Evolutionary conservation across 2,888 invertebrate species (phyloP).

Genomic region (Leucophenga maculata): DNA sequence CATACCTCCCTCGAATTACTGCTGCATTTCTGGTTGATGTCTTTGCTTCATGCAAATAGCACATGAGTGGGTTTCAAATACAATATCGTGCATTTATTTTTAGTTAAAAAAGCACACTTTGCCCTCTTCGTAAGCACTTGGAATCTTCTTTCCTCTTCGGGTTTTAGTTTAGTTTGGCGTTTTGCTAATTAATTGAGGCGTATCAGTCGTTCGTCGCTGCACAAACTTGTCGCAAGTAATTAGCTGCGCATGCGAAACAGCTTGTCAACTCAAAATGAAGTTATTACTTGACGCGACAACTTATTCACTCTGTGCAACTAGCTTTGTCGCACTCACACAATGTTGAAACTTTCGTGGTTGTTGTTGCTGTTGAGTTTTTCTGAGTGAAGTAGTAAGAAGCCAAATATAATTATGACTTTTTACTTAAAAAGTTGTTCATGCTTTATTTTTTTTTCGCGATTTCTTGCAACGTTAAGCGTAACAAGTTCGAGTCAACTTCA

Average conservation of each 20-base stretch:
- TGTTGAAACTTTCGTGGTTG: conserved; percentile 47
- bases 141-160: conserved; percentile 8
- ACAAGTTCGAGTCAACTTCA: no score
- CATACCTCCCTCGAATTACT: background rate
- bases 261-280: conserved; percentile 47
- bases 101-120: background rate
- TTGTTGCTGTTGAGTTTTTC: background rate
- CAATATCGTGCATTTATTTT: conserved; percentile 19
- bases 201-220: conserved; percentile 22
- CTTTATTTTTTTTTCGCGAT: no score
- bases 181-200: conserved; percentile 58
- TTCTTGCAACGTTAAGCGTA: no score
- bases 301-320: conserved; percentile 22
- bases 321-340: background rate
- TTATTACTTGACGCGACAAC: no score
- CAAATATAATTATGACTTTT: conserved; percentile 19
- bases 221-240: conserved; percentile 54
- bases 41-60: conserved; percentile 49
- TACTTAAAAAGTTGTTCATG: background rate
- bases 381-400: background rate
- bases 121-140: background rate
- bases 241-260: conserved; percentile 49
- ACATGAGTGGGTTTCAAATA: conserved; percentile 18
- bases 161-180: conserved; percentile 44
- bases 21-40: conserved; percentile 31